These are phyloP conservation scores for Psittacara wagleri DNA, from an alignment of 2,113 vertebrate genomes.

Conservation along the genomic window DNA sequence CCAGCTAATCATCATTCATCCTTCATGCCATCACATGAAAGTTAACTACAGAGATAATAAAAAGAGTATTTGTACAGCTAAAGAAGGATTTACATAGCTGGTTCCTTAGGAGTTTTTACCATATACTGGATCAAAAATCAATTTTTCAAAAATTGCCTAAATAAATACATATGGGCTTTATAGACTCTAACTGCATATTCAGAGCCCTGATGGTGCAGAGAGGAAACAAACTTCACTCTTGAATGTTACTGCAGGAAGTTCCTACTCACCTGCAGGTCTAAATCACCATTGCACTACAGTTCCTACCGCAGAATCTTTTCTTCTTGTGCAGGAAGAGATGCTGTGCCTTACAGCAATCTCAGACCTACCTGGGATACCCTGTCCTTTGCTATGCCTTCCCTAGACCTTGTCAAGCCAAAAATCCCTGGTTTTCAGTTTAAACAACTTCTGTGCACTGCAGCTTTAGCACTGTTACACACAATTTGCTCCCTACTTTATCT, in stretches of 20 bases:
- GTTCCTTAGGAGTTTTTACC: conserved; percentile 17
- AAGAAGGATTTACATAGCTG: conserved; percentile 38
- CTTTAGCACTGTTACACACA: background rate
- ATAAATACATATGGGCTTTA: conserved; percentile 41
- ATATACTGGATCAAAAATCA: conserved; percentile 26
- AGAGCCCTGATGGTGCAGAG: background rate
- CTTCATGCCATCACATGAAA: background rate
- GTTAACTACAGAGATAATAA: conserved; percentile 26
- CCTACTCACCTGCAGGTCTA: background rate
- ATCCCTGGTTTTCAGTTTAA: background rate
- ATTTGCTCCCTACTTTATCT: background rate
- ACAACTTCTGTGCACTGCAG: background rate
- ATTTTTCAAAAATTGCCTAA: conserved; percentile 16
- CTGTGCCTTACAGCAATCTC: background rate
- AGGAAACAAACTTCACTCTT: background rate
- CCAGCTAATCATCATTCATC: conserved; percentile 37
- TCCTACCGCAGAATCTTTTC: background rate
- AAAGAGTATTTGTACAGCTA: conserved; percentile 30
- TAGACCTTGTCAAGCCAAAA: background rate
- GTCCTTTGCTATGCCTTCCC: background rate
- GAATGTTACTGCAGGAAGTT: background rate
- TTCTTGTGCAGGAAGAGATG: background rate
- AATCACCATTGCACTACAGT: background rate
- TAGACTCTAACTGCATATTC: background rate
- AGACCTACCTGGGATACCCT: background rate